Evolutionary conservation across 2,797 vertebrate species (phyloP).

Genomic region (Centropyge bicolor): DNA sequence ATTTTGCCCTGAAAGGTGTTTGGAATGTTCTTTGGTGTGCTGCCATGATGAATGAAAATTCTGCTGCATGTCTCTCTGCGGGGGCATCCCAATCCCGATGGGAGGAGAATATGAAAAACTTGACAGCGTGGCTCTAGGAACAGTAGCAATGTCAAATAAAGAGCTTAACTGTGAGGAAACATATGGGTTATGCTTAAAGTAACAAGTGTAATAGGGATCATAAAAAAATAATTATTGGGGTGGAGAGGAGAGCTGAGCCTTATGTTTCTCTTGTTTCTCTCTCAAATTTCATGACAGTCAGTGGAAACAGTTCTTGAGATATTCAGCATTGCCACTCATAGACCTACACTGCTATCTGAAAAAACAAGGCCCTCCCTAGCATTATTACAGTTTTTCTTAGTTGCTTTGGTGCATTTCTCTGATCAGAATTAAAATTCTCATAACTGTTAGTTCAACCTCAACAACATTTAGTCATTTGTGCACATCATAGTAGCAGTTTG

Average conservation of each 20-base stretch:
- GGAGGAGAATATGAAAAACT: conserved; percentile 15
- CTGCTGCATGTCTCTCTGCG: not conserved
- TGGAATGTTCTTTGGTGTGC: conserved; percentile 22
- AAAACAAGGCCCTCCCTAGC: too few species aligned
- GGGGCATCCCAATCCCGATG: not conserved
- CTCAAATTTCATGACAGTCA: too few species aligned
- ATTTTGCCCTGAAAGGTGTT: conserved; percentile 35
- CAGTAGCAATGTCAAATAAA: conserved; percentile 30
- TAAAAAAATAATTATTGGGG: not conserved
- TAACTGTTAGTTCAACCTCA: too few species aligned
- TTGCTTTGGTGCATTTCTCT: too few species aligned
- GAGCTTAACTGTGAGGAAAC: conserved; percentile 16
- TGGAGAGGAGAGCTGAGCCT: too few species aligned
- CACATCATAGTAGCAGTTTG: too few species aligned
- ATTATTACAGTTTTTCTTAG: too few species aligned
- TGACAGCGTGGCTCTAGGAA: conserved; percentile 4
- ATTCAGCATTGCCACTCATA: too few species aligned
- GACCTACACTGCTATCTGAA: too few species aligned
- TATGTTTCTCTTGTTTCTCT: not conserved
- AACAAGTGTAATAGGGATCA: not conserved
- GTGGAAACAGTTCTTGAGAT: too few species aligned
- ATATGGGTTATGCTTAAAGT: not conserved
- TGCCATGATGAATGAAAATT: conserved; percentile 36
- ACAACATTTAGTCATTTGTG: too few species aligned
- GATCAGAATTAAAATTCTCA: too few species aligned